Base-by-base conservation (phyloP, 2,888 invertebrate species). In the Hypselothyrea guttata region DNA sequence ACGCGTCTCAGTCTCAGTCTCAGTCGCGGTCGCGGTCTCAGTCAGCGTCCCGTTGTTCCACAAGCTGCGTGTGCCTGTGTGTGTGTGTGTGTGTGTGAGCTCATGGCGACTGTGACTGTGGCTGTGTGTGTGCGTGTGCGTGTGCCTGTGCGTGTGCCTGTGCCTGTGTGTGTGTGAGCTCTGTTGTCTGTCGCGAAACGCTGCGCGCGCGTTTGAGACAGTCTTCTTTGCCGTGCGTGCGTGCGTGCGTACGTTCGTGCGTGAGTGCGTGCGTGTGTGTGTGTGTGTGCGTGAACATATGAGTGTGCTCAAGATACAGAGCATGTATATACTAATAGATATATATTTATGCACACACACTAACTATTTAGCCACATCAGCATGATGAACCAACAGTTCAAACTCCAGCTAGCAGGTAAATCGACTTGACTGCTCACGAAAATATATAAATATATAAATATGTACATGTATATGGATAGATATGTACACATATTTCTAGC, bases 101-200 rank as follows among this genome's bases (percentile, higher is more conserved):
- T 3, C 33, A 4, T 4, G 11, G 3, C 11, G 48, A n/a, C 12
- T n/a, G 33, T 4, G 11, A 12, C 38, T 46, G 53, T 22, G n/a
- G 30, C 53, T 8, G 57, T 34, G 62, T 16, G 18, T 48, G 52
- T 53, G 54, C 45, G 27, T 34, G 42, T 56, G 22, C 30, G 49
- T 31, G 51, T 46, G 56, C 35, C 42, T 51, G 55, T 53, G 44
- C 27, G 66, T 48, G 57, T 48, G 59, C 55, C 46, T 41, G 40
- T 55, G 62, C 9, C 37, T 49, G 51, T 30, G 54, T 57, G 47
- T 33, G 37, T 58, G 55, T 54, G 41, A 34, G 27, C 13, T 55
- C 31, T 82, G 79, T 75, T 76, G 77, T 84, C 77, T 83, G 84
- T 83, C 77, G 79, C 79, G 61, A 22, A 75, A 75, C 79, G 71